Evolutionary conservation across 2,113 vertebrate genomes (phyloP), one percentile per base, ranked within the genome.

Genomic region (Catharus bicknelli): DNA sequence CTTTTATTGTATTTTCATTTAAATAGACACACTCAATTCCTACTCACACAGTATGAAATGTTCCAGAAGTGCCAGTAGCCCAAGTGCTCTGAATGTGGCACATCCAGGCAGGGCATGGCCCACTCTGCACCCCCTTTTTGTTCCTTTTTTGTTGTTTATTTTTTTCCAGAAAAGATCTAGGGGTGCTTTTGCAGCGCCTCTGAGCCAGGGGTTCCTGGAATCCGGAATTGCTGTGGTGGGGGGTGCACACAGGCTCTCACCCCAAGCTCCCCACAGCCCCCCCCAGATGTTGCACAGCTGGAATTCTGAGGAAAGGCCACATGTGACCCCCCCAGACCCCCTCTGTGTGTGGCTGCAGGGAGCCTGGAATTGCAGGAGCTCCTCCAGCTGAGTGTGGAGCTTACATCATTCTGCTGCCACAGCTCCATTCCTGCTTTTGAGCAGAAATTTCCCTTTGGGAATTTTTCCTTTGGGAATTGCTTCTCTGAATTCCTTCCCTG

Each of bases 211-310:
- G 14, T 27, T 70, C 26, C 43, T 70, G n/a, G 13, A 11, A 78
- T 30, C 13, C 14, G 1, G 0, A 3, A 68, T 32, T 48, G 4
- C 66, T 0, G 0, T 13, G 26, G 1, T 20, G 51, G 42, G 42
- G 13, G 25, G 13, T 5, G 12, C 62, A 21, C 17, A 2, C 1
- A 5, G 57, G 12, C 30, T 68, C 63, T 83, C 76, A 10, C 17
- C 38, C 57, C 29, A 5, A 5, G 7, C 66, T 92, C 16, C 27
- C 40, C 2, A 0, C 1, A 6, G 72, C 30, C 36, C 42, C 42
- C 25, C 55, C 16, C 51, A 40, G 38, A n/a, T 45, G 38, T 38
- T 38, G 5, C 26, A 25, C 57, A 7, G 11, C 34, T 11, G 11
- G 45, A 5, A 19, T 43, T n/a, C 78, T 51, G 53, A 68, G 57